Base-by-base conservation (phyloP, 2,797 vertebrate species). In the Falco peregrinus region DNA sequence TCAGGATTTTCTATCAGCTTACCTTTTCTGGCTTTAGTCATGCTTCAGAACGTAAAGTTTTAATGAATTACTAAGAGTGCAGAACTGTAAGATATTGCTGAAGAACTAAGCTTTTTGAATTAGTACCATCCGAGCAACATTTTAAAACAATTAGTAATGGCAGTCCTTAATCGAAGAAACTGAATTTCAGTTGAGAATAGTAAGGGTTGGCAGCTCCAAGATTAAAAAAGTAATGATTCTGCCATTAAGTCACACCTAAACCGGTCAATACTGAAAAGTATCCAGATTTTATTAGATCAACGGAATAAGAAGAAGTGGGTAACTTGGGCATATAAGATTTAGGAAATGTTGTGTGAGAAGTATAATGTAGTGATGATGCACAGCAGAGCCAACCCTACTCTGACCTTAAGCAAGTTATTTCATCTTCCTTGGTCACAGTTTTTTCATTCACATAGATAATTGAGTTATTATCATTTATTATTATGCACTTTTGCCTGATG, bases 151-250 rank as follows among this genome's bases (percentile, higher is more conserved):
- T 98, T 97, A 97, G 94, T 95, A 97, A 97, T 97, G 97, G 95
- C 96, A 98, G 91, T 50, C 67, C 63, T 95, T 97, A 97, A 98
- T 97, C 4, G 17, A 98, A 97, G 80, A 85, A 95, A 82, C 85
- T 69, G 94, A 96, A 93, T 92, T 97, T 96, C 83, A 65, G 84
- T 93, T 97, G 95, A 96, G 95, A 97, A 97, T 90, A 97, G 96
- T 94, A 94, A 91, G 57, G 84, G 70, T 60, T 97, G 95, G 96
- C 95, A 97, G 94, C 93, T 97, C 63, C 90, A 90, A 97, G 94
- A 98, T 98, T 98, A 96, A 98, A 98, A 98, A 97, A 96, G 89
- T 97, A 98, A 98, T 96, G 97, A 98, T 97, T 97, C 92, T 97
- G 91, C 96, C 97, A 97, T 97, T 97, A 96, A 97, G 85, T 57